Percentiles rank a stretch among this genome's conserved stretches.
Evolutionary conservation across 2,113 vertebrate species (phyloP).

Genomic region (Nannospalax galili): DNA sequence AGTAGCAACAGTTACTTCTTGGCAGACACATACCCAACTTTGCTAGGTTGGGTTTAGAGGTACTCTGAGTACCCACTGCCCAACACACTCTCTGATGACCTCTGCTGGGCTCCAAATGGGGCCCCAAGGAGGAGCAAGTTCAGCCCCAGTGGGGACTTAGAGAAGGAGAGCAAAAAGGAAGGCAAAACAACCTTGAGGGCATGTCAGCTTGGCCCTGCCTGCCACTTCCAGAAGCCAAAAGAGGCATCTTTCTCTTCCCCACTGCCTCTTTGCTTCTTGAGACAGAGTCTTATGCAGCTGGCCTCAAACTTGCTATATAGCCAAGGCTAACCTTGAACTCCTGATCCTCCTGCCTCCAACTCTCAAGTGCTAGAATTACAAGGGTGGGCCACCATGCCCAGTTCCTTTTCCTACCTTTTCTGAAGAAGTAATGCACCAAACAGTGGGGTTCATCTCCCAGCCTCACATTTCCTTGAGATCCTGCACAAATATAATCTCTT

Average conservation of each 20-base stretch:
- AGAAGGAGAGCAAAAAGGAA: too few species aligned
- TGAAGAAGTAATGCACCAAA: too few species aligned
- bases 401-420: neutral
- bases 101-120: neutral
- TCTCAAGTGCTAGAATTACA: too few species aligned
- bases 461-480: too few species aligned
- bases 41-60: neutral
- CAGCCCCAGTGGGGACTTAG: too few species aligned
- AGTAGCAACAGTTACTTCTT: neutral
- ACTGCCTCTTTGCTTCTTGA: too few species aligned
- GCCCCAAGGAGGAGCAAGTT: neutral
- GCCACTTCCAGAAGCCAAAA: too few species aligned
- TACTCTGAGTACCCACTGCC: neutral
- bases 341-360: neutral
- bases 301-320: too few species aligned
- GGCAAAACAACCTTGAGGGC: neutral
- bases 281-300: too few species aligned
- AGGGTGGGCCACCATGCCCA: too few species aligned
- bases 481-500: neutral
- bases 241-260: too few species aligned
- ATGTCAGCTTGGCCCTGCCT: too few species aligned
- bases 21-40: neutral
- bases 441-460: neutral
- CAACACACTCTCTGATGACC: rapidly evolving
- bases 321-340: neutral